Conservation (phyloP, 1,140 invertebrate species). For the Camponotus floridanus region DNA sequence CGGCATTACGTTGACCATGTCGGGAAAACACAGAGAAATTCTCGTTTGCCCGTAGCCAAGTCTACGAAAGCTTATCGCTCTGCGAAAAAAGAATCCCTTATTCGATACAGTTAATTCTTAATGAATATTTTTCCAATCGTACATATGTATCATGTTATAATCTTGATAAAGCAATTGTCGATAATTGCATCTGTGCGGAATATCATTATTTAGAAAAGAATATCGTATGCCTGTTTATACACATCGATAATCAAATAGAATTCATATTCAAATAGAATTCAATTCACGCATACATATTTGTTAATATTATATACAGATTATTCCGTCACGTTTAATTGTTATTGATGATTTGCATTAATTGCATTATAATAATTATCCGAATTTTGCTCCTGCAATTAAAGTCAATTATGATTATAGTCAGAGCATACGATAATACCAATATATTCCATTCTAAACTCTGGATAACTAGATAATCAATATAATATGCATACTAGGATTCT, state of each 20-base stretch:
- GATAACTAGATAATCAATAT: background rate
- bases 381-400: background rate
- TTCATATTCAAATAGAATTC: background rate
- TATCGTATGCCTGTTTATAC: background rate
- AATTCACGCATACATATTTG: background rate
- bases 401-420: background rate
- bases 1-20: conserved; percentile 13
- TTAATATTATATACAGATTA: background rate
- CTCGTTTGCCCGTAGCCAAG: background rate
- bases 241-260: background rate
- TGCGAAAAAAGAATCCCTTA: background rate
- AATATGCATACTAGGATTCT: background rate
- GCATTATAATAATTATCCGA: background rate
- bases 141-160: background rate
- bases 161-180: background rate
- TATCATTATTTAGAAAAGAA: background rate
- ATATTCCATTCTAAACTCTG: background rate
- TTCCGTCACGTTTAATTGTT: background rate
- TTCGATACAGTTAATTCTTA: background rate
- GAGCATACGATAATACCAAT: background rate
- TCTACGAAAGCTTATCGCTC: background rate
- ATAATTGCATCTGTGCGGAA: background rate
- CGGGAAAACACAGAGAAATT: background rate
- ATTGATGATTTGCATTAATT: background rate
- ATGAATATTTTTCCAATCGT: background rate